phyloP scores from a whole-genome alignment of 2,888 invertebrate species.

The Melinaea marsaeus region DNA sequence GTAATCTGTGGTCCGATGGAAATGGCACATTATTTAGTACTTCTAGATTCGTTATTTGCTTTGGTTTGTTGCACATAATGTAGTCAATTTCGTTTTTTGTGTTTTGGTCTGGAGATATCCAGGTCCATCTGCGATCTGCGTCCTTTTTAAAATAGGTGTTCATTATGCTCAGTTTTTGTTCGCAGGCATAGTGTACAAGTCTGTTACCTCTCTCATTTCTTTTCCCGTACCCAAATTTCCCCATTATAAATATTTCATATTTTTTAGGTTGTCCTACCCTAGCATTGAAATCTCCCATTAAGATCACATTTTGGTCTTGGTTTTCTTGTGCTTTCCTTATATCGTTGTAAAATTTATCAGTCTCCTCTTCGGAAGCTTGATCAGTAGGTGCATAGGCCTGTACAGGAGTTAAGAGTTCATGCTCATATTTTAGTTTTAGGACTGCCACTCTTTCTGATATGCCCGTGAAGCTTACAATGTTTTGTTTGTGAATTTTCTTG shows the following conservation, averaged over 20 bases:
- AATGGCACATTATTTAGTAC: too few relatives aligned
- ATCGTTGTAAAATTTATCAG: slow-evolving; percentile 9
- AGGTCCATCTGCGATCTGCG: slow-evolving; percentile 16
- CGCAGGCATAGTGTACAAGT: slow-evolving; percentile 20
- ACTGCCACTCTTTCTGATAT: slow-evolving; percentile 1
- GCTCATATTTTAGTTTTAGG: not conserved
- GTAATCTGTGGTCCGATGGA: too few relatives aligned
- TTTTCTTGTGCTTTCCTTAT: slow-evolving; percentile 6
- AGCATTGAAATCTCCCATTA: not conserved
- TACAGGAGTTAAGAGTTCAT: not conserved
- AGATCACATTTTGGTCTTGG: not conserved
- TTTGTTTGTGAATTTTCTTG: not conserved
- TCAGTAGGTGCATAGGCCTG: not conserved
- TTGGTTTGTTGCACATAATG: slow-evolving; percentile 16
- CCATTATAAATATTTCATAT: not conserved
- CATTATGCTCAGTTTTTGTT: slow-evolving; percentile 25
- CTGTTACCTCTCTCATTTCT: not conserved
- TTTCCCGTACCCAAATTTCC: not conserved
- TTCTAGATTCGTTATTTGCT: not conserved
- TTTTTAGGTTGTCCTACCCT: not conserved
- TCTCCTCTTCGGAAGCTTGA: slow-evolving; percentile 2
- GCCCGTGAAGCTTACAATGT: not conserved
- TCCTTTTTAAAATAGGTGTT: slow-evolving; percentile 20
- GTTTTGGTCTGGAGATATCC: slow-evolving; percentile 18
- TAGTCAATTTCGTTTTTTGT: slow-evolving; percentile 23